Conservation (phyloP, 2,113 vertebrate genomes). For the Caracal caracal region DNA sequence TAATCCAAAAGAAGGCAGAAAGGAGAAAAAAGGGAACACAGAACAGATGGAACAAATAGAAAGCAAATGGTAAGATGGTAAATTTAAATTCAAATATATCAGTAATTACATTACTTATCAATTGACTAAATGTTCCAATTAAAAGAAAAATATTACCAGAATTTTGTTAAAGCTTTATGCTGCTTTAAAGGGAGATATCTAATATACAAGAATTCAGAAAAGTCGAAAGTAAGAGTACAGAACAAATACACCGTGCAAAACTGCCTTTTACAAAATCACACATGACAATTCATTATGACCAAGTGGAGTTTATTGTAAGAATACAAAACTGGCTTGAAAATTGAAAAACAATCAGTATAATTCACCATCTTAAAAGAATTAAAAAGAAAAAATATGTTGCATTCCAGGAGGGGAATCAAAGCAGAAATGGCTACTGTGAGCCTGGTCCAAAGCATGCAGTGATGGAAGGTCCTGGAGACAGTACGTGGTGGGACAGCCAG, state of each 20-base stretch:
- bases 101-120: slow-evolving; percentile 36
- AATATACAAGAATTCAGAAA: background rate
- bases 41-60: too few species aligned
- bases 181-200: slow-evolving; percentile 8
- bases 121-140: background rate
- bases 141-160: background rate
- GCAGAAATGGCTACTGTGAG: too few species aligned
- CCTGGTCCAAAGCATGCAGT: too few species aligned
- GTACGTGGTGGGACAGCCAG: too few species aligned
- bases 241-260: background rate
- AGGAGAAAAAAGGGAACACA: background rate
- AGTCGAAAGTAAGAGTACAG: background rate
- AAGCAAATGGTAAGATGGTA: too few species aligned
- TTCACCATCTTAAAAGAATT: background rate
- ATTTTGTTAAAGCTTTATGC: background rate
- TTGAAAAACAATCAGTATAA: background rate
- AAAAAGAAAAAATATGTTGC: background rate
- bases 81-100: background rate
- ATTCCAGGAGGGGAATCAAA: too few species aligned
- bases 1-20: background rate
- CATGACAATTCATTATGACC: background rate
- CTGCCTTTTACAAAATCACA: background rate
- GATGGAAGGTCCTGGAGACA: too few species aligned
- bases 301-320: background rate
- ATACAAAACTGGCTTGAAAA: background rate